Evolutionary conservation across 53 echinoderm and acorn worm species (phyloP), one percentile per base, ranked within the genome.

Genomic region (Mesocentrotus franciscanus): DNA sequence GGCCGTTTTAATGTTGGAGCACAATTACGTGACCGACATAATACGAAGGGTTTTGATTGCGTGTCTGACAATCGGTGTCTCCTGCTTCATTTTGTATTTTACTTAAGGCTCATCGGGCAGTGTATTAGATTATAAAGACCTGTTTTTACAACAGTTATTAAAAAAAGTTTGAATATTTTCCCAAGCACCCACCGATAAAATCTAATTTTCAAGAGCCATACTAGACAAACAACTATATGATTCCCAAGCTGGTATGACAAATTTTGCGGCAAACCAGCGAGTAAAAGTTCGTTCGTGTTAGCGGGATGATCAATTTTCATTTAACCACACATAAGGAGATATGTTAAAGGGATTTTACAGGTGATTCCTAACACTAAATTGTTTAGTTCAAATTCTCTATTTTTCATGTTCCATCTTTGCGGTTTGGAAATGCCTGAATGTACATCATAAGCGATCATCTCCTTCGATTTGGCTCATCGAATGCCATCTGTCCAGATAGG

Each of bases 1-100:
- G 58, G 87, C 58, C 87, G 58, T 87, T 58, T 12, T n/a, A 87
- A 87, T 87, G 26, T 87, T n/a, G 9, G 58, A 57, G 58, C n/a
- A n/a, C 87, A 87, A 87, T 87, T 87, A 87, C 57, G 87, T 87
- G 87, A 87, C 87, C 87, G 27, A 87, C 87, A 87, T 84, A 84
- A 8, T 8, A 49, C 12, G 36, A 9, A 5, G 17, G 49, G 9
- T 84, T 84, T 84, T 84, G 84, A 84, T 87, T 87, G 57, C 58
- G 58, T 34, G 56, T 34, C 57, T 57, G 58, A 87, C n/a, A 58
- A 10, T 7, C 59, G 33, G 26, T 16, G 58, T n/a, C 34, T 57
- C 87, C 58, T 22, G 49, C 18, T 84, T 84, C 49, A 49, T 84
- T 84, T 9, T 49, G 84, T 84, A 49, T 84, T 84, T 84, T 84